These are phyloP conservation scores for Drosophila rhopaloa DNA, from an alignment of 1,140 invertebrate species.

Conservation along the genomic window DNA sequence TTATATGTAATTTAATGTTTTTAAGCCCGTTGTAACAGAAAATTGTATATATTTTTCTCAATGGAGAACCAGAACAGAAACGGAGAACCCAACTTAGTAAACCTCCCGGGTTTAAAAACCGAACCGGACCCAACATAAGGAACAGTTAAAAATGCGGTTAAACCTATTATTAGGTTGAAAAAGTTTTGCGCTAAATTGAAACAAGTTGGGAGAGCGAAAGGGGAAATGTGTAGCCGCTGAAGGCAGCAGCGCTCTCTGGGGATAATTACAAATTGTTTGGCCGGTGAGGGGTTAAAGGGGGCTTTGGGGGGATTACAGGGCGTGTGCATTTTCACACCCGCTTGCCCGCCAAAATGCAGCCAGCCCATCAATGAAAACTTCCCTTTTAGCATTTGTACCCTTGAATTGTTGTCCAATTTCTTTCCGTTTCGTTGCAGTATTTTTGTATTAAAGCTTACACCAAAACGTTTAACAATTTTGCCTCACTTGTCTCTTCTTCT, in stretches of 20 bases:
- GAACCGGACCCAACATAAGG: conserved; percentile 59
- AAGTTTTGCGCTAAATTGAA: conserved; percentile 74
- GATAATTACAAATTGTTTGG: conserved; percentile 64
- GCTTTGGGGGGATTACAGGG: conserved; percentile 17
- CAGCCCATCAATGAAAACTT: conserved; percentile 39
- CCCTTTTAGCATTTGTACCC: conserved; percentile 27
- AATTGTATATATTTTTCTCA: not conserved
- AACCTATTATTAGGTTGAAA: conserved; percentile 80
- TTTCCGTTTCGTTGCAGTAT: conserved; percentile 26
- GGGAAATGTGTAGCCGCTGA: conserved; percentile 63
- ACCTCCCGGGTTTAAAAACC: conserved; percentile 22
- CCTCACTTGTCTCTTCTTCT: conserved; percentile 85
- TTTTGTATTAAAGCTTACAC: conserved; percentile 59
- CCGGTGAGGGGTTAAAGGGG: conserved; percentile 6
- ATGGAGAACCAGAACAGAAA: conserved; percentile 22
- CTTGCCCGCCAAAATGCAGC: conserved; percentile 57
- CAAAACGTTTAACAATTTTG: conserved; percentile 71
- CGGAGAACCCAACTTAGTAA: conserved; percentile 13
- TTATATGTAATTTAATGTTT: not conserved
- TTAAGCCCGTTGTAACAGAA: not conserved
- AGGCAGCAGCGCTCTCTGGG: conserved; percentile 52
- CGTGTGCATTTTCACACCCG: conserved; percentile 81
- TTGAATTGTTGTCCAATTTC: conserved; percentile 14
- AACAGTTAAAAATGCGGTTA: conserved; percentile 81
- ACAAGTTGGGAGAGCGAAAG: conserved; percentile 50